Conservation (phyloP, 2,113 vertebrate species). For the Chaetorhynchus papuensis region DNA sequence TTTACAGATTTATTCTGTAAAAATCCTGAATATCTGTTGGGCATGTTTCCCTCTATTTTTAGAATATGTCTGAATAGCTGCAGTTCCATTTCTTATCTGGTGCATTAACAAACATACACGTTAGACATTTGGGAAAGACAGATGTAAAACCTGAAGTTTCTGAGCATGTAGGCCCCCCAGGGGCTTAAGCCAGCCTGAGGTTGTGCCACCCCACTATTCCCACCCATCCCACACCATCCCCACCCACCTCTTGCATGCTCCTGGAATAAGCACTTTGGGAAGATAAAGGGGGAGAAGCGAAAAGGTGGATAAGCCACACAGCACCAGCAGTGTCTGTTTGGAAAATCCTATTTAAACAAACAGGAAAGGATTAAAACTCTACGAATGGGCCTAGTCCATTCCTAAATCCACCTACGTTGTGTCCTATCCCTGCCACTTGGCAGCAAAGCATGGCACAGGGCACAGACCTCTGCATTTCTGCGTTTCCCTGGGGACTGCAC, state of each 20-base stretch:
- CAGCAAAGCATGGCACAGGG: neutral
- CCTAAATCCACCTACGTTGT: neutral
- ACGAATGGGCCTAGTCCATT: neutral
- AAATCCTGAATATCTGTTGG: neutral
- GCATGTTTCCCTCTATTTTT: neutral
- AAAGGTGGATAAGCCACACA: neutral
- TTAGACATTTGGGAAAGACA: neutral
- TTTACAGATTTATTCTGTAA: slow-evolving; percentile 5
- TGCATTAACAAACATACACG: neutral
- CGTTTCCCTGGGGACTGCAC: neutral
- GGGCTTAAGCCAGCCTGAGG: neutral
- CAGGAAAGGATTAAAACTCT: neutral
- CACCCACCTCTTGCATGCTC: neutral
- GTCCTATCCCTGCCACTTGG: neutral
- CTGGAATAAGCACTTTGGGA: neutral
- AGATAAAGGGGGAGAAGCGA: fast-evolving
- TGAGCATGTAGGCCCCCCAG: neutral
- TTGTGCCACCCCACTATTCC: neutral
- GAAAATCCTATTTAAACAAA: neutral
- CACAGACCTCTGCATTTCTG: neutral
- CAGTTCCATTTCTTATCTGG: neutral
- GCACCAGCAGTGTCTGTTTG: neutral
- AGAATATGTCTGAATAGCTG: neutral
- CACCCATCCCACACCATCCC: neutral
- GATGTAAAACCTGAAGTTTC: neutral